Base-by-base conservation (phyloP, 2,797 vertebrate species). In the Anniella stebbinsi region DNA sequence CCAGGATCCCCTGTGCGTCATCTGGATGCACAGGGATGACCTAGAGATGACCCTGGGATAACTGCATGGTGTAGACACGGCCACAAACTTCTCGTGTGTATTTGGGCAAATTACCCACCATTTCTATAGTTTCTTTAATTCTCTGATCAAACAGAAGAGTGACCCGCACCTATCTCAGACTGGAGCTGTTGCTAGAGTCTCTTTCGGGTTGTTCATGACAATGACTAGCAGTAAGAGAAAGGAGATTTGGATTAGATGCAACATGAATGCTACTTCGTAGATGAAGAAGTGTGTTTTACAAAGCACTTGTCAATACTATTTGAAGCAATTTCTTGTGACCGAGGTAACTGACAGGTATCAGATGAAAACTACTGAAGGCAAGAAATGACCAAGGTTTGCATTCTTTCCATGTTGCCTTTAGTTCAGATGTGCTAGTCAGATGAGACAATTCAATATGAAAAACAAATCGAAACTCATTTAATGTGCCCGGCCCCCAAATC, bases 121-220 rank as follows among this genome's bases (percentile, higher is more conserved):
- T 23, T 21, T 88, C 92, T 72, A 78, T 75, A 57, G 91, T 57
- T 84, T 88, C 63, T 87, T 93, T 87, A 87, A 84, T 93, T 86
- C 73, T 87, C 76, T 60, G 51, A 41, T 38, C 87, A 80, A 92
- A 70, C 48, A 36, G 73, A 88, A 8, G 75, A 77, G n/a, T 67
- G 51, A 84, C 89, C 83, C 38, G 82, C 85, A 38, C 0, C 76
- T 91, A 25, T 60, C 83, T 89, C 85, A 81, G 76, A 93, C 91
- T 70, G 28, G 54, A 38, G 33, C 38, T 90, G 69, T 82, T 91
- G 91, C 33, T 13, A 7, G 69, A 45, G 38, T 41, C 25, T 30
- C 41, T 54, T 54, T 78, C 25, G 41, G 63, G 67, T 54, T 12
- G 23, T 75, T 84, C 57, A 8, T 67, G 41, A 51, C 25, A 87